phyloP scores from a whole-genome alignment of 64 coral and sea anemone genomes.

The Catalaphyllia jardinei region DNA sequence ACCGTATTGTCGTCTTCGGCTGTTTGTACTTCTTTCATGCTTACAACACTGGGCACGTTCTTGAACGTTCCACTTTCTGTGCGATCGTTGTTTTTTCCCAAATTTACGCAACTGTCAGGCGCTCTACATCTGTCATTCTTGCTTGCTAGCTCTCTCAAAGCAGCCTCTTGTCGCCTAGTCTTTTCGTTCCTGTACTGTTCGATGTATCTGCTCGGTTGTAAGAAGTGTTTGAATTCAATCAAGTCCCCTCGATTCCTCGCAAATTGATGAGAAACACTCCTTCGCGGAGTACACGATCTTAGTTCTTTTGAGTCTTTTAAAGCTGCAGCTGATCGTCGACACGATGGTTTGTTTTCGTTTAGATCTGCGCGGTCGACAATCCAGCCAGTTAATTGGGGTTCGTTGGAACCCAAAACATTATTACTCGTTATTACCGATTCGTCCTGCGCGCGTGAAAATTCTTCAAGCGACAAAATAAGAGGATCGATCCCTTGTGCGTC shows the following conservation, averaged over 20 bases:
- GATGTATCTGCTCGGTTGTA: conserved; percentile 37
- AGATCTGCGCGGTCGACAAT: neutral
- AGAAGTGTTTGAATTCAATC: conserved; percentile 48
- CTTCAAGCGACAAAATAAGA: conserved; percentile 12
- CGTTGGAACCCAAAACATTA: conserved; percentile 6
- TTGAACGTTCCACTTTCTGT: neutral
- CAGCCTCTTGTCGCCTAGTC: conserved; percentile 24
- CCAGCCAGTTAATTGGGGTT: conserved; percentile 11
- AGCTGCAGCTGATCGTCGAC: neutral
- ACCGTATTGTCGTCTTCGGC: conserved; percentile 4
- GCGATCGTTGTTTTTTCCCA: conserved; percentile 13
- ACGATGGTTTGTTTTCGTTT: conserved; percentile 14
- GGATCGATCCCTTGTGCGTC: neutral
- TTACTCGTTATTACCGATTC: neutral
- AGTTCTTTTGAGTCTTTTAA: conserved; percentile 26
- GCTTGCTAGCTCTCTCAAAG: conserved; percentile 20
- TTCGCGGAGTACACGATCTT: conserved; percentile 8
- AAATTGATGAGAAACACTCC: conserved; percentile 23
- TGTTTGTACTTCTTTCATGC: conserved; percentile 39
- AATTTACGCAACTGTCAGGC: conserved; percentile 3
- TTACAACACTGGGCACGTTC: conserved; percentile 24
- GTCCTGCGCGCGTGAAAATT: neutral
- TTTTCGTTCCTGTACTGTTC: conserved; percentile 68
- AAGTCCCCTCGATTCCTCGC: conserved; percentile 35
- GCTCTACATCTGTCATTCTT: neutral